Evolutionary conservation across 2,797 vertebrate genomes (phyloP).

Genomic region (Vespertilio murinus): DNA sequence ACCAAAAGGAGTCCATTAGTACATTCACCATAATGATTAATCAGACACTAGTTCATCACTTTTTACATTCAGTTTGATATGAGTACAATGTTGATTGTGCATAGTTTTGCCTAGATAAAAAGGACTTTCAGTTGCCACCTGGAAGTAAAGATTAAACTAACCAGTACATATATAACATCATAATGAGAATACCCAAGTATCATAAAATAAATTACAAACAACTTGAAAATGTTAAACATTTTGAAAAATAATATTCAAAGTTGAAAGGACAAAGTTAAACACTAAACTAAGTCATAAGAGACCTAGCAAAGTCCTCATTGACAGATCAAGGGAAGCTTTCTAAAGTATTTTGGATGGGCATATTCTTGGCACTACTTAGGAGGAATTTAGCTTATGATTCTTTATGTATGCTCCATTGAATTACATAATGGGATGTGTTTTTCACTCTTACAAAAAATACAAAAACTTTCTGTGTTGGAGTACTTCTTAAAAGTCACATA

Average conservation of each 20-base stretch:
- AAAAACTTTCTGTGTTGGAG: not conserved
- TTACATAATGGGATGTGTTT: not conserved
- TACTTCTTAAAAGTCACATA: not conserved
- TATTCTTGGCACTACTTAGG: not conserved
- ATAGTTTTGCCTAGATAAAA: not conserved
- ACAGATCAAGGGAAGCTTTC: not conserved
- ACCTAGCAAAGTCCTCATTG: not conserved
- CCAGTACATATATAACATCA: not conserved
- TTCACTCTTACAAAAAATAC: not conserved
- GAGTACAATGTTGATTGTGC: not conserved
- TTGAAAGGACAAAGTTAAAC: not conserved
- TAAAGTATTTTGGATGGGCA: not conserved
- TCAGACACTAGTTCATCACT: not conserved
- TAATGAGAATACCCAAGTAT: not conserved
- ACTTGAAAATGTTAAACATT: not conserved
- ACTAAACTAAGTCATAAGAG: not conserved
- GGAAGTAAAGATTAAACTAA: not conserved
- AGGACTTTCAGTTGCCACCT: not conserved
- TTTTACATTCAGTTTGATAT: not conserved
- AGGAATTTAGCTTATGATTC: not conserved
- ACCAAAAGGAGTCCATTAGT: not conserved
- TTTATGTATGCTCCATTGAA: not conserved
- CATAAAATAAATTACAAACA: not conserved
- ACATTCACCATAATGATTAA: not conserved
- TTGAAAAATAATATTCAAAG: slow-evolving; percentile 37